Evolutionary conservation across 2,113 vertebrate genomes (phyloP).

Genomic region (Arenaria interpres): DNA sequence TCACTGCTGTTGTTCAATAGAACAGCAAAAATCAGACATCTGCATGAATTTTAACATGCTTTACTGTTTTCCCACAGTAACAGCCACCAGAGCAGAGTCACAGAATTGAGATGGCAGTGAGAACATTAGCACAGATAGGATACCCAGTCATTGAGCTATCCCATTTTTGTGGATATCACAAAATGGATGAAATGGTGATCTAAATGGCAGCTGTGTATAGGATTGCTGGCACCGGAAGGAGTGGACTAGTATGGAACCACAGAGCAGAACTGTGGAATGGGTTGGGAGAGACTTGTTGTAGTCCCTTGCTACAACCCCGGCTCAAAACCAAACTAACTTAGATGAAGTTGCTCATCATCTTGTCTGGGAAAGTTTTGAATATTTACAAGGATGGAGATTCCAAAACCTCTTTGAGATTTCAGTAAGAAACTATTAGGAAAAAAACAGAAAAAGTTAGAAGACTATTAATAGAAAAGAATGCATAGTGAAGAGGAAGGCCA

Average conservation of each 20-base stretch:
- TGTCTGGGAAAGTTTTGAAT: not conserved
- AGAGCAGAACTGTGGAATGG: not conserved
- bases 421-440: not conserved
- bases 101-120: not conserved
- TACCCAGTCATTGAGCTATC: not conserved
- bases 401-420: not conserved
- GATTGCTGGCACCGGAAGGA: not conserved
- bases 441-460: not conserved
- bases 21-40: not conserved
- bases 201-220: not conserved
- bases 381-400: not conserved
- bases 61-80: not conserved
- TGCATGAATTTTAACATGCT: not conserved
- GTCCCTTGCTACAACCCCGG: not conserved
- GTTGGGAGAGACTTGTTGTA: fast-evolving
- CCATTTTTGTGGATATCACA: not conserved
- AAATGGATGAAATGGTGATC: not conserved
- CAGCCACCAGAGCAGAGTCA: not conserved
- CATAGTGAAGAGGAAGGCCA: not conserved
- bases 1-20: not conserved
- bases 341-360: not conserved
- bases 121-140: not conserved
- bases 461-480: not conserved
- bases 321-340: not conserved
- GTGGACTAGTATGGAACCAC: not conserved